A percentile compares a stretch with the other conserved stretches of the same genome.
These are phyloP conservation scores for Zaprionus vittiger DNA, from an alignment of 1,140 invertebrate species.

Conservation along the genomic window DNA sequence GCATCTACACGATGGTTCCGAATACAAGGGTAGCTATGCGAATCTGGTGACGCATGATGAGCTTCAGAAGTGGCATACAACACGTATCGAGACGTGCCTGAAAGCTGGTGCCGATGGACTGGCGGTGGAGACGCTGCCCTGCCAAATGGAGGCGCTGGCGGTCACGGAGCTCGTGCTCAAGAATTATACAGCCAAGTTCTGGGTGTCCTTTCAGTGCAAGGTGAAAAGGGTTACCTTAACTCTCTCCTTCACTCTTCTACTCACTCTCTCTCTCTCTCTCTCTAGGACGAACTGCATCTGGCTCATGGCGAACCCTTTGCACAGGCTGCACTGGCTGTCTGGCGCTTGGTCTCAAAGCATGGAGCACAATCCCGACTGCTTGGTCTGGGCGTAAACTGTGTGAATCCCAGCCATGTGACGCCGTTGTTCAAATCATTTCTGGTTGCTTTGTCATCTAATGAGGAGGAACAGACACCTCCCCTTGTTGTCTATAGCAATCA, in stretches of 20 bases:
- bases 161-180: slow-evolving; percentile 89
- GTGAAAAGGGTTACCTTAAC: slow-evolving; percentile 34
- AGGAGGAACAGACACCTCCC: slow-evolving; percentile 82
- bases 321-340: slow-evolving; percentile 81
- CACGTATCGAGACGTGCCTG: slow-evolving; percentile 90
- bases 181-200: slow-evolving; percentile 91
- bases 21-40: slow-evolving; percentile 94
- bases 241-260: not conserved
- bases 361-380: slow-evolving; percentile 86
- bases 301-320: slow-evolving; percentile 91
- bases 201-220: slow-evolving; percentile 87
- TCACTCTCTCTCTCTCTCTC: not conserved
- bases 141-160: slow-evolving; percentile 91
- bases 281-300: slow-evolving; percentile 87
- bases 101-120: slow-evolving; percentile 91
- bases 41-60: slow-evolving; percentile 87
- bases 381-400: slow-evolving; percentile 95
- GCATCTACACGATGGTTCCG: slow-evolving; percentile 93
- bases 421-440: slow-evolving; percentile 86
- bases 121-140: slow-evolving; percentile 95
- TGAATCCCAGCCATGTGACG: slow-evolving; percentile 87
- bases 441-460: slow-evolving; percentile 36
- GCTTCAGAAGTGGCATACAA: slow-evolving; percentile 92
- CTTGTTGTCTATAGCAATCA: slow-evolving; percentile 91
- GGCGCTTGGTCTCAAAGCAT: slow-evolving; percentile 86